Base-by-base conservation (phyloP, 2,797 vertebrate species). In the Enoplosus armatus region DNA sequence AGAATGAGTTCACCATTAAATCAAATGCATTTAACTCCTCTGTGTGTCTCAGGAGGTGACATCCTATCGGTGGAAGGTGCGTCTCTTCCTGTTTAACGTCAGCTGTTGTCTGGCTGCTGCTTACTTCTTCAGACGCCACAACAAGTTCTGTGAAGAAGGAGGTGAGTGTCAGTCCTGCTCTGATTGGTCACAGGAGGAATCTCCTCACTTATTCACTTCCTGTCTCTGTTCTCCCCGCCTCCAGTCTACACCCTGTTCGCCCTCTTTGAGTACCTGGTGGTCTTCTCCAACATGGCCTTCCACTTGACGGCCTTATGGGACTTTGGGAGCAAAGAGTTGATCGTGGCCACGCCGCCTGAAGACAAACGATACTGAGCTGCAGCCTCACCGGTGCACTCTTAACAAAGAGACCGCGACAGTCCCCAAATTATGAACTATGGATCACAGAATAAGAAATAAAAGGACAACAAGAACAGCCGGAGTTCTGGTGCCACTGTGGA, bases 281-380 rank as follows among this genome's bases (percentile, higher is more conserved):
- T 99, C 18, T 92, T 99, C 47, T 97, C 96, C 90, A 99, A 99
- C 96, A 99, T 99, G 96, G 97, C 96, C 16, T 99, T 99, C 93
- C 98, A 99, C 94, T 95, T 97, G 95, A 99, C 97, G 0, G 96
- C 97, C 59, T 96, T 96, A 96, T 98, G 95, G 97, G 98, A 99
- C 94, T 99, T 99, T 3, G 94, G 96, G 27, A 96, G 90, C 92
- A 96, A 96, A 90, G 97, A 97, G 79, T 95, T 99, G 85, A 94
- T 97, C 61, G 94, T 99, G 84, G 93, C 95, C 72, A 96, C 96
- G 0, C 93, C 93, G 18, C 92, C 94, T 2, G 97, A 98, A 85
- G 96, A 96, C 90, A 99, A 99, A 70, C 94, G 92, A 51, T 97
- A 96, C 93, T 99, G 93, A 96, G 51, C 27, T 1, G 24, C 16